Percentiles rank a stretch among this genome's conserved stretches.
Conservation (phyloP, 2,113 vertebrate species). For the Panthera leo region DNA sequence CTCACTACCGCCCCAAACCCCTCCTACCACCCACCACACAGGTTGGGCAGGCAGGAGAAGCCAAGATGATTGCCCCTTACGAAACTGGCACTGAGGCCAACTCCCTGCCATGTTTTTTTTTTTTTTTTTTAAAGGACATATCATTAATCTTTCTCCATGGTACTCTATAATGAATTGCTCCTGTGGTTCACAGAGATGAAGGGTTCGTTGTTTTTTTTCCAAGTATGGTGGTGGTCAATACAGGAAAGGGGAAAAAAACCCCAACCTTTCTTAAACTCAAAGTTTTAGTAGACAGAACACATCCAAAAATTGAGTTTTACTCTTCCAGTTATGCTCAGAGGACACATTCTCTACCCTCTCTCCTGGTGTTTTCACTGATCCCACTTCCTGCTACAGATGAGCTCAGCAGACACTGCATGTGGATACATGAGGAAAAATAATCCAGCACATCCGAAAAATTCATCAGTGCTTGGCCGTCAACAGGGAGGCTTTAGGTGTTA, state of each 20-base stretch:
- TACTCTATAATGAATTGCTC: slow-evolving; percentile 44
- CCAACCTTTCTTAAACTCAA: background rate
- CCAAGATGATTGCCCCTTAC: background rate
- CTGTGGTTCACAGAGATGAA: background rate
- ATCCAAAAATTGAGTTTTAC: background rate
- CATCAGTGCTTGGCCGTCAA: background rate
- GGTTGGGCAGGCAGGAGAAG: background rate
- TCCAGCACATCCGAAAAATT: slow-evolving; percentile 46
- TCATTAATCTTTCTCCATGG: background rate
- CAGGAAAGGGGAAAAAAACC: background rate
- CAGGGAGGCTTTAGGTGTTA: slow-evolving; percentile 58
- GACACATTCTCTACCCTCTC: background rate
- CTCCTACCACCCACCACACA: background rate
- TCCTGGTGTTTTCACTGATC: slow-evolving; percentile 41
- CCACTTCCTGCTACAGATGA: slow-evolving; percentile 67
- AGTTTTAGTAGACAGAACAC: slow-evolving; percentile 9
- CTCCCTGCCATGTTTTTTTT: background rate
- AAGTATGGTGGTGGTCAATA: slow-evolving; percentile 10
- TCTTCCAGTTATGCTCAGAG: background rate
- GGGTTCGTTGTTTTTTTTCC: background rate
- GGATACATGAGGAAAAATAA: slow-evolving; percentile 43
- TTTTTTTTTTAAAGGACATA: background rate
- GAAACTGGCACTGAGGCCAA: background rate
- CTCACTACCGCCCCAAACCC: background rate
- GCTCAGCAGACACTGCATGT: slow-evolving; percentile 40